A percentile compares a stretch with the other conserved stretches of the same genome.
Evolutionary conservation across 1,140 invertebrate genomes (phyloP).

Genomic region (Globodera rostochiensis): DNA sequence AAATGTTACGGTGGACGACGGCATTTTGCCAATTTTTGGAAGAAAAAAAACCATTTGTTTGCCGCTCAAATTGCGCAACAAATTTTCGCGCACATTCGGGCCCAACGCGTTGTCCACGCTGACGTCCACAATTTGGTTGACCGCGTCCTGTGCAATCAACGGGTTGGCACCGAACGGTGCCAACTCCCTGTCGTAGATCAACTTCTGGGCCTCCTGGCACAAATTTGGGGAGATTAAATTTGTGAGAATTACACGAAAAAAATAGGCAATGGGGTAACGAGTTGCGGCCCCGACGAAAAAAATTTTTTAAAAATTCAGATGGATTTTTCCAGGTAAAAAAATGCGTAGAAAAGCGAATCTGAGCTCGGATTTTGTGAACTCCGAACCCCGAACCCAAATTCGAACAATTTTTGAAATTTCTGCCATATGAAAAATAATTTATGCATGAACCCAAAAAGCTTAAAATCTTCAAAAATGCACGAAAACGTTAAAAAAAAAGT

Average conservation of each 20-base stretch:
- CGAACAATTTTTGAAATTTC: too few species aligned
- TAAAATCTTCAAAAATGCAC: too few species aligned
- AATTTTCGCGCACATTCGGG: slow-evolving; percentile 52
- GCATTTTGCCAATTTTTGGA: not conserved
- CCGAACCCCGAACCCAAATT: too few species aligned
- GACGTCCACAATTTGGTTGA: slow-evolving; percentile 46
- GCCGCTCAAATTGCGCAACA: slow-evolving; percentile 51
- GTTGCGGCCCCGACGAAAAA: too few species aligned
- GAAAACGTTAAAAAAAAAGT: too few species aligned
- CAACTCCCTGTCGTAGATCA: slow-evolving; percentile 51
- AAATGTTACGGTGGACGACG: not conserved
- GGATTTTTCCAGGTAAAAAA: too few species aligned
- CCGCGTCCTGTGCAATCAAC: slow-evolving; percentile 43
- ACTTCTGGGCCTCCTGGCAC: slow-evolving; percentile 10
- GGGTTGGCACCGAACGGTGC: slow-evolving; percentile 47
- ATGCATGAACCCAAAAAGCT: too few species aligned
- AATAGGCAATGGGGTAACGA: too few species aligned
- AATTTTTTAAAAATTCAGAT: too few species aligned
- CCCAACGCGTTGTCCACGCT: slow-evolving; percentile 49
- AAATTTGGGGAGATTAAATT: slow-evolving; percentile 3
- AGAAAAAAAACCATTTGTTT: slow-evolving; percentile 36
- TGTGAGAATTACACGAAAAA: not conserved
- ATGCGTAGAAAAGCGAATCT: too few species aligned
- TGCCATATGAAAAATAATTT: too few species aligned
- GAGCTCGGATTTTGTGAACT: too few species aligned